Base-by-base conservation (phyloP, 2,797 vertebrate species). In the Pangasius djambal region DNA sequence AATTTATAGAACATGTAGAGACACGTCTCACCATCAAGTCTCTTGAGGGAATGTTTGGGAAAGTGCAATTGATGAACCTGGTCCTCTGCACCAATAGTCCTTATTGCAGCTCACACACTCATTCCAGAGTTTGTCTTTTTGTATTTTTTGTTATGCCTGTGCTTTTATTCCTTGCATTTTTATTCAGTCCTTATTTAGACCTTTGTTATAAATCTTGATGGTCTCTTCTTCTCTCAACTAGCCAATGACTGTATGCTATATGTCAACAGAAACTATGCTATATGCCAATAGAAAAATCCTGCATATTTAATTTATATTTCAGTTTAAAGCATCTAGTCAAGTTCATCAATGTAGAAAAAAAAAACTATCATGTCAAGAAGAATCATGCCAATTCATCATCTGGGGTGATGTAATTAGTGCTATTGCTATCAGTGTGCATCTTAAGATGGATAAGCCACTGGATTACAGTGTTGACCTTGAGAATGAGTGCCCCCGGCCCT, bases 51-150 rank as follows among this genome's bases (percentile, higher is more conserved):
- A 87, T 87, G 48, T 52, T 50, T 82, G 31, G 31, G 22, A 25
- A 59, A 82, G 18, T 40, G 9, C 34, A 81, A 59, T 37, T 81
- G 52, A 57, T 81, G 52, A 28, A 61, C 22, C 55, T 37, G 55
- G n/a, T 82, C 88, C 84, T 89, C 74, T 85, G 86, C n/a, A 75
- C 50, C 18, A 31, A 34, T 86, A 37, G 50, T 74, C 57, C 63
- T 84, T 83, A 55, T 78, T 87, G 28, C 12, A 40, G 77, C 83
- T 86, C 57, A 48, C 78, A 77, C 48, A 48, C 91, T 44, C 44
- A 86, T 70, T 93, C 86, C 86, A 90, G 92, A 91, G 92, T 91
- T 87, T 85, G 84, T 61, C 77, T 86, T 87, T 92, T 92, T 88
- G 90, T 81, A 86, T 93, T 91, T 88, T 92, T 91, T 87, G 89